phyloP scores from a whole-genome alignment of 2,888 invertebrate genomes.

The Drosophila pseudotalamancana region DNA sequence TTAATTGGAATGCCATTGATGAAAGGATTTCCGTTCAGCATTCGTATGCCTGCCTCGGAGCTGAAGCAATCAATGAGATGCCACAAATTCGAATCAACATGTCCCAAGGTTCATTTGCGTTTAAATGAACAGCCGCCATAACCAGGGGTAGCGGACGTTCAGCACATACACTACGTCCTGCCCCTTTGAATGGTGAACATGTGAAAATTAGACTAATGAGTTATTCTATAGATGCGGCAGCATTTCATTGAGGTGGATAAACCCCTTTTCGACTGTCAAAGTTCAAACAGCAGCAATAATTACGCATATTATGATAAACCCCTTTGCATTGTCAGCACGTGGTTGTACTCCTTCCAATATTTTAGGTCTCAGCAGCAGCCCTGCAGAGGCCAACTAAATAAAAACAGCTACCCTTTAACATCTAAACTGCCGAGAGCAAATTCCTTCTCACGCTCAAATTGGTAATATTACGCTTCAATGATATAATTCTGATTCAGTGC shows the following conservation, averaged over 20 bases:
- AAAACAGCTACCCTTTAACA: slow-evolving; percentile 46
- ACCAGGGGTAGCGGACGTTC: slow-evolving; percentile 8
- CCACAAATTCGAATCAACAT: slow-evolving; percentile 29
- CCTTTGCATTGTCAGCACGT: slow-evolving; percentile 40
- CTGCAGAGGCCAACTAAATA: neutral
- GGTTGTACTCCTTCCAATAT: too few relatives aligned
- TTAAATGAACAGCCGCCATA: slow-evolving; percentile 60
- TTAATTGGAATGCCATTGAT: neutral
- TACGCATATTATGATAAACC: slow-evolving; percentile 61
- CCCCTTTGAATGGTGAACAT: slow-evolving; percentile 1
- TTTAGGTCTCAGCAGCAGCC: too few relatives aligned
- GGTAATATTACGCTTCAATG: slow-evolving; percentile 39
- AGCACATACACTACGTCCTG: slow-evolving; percentile 3
- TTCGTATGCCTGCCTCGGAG: neutral
- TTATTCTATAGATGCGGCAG: slow-evolving; percentile 58
- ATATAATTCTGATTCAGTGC: neutral
- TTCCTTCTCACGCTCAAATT: slow-evolving; percentile 43
- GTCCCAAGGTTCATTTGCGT: slow-evolving; percentile 76
- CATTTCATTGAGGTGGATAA: too few relatives aligned
- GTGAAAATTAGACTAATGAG: slow-evolving; percentile 66
- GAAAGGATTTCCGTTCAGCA: neutral
- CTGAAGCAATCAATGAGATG: slow-evolving; percentile 48
- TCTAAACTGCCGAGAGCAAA: slow-evolving; percentile 59
- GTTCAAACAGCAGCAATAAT: slow-evolving; percentile 75
- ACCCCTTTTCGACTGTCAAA: slow-evolving; percentile 42